Base-by-base conservation (phyloP, 2,888 invertebrate species). In the Spilosoma lubricipeda region DNA sequence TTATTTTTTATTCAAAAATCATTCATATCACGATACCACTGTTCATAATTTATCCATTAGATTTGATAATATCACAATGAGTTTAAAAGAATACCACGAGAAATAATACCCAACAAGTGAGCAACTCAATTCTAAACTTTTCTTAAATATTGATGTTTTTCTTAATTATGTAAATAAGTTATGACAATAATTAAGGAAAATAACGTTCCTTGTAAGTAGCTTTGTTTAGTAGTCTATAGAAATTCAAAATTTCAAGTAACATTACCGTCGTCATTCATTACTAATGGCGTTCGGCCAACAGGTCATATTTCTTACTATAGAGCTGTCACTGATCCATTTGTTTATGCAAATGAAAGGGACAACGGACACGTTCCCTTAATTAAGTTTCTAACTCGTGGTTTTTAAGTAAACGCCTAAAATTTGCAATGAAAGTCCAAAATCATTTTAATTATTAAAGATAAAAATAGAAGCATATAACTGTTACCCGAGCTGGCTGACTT, bases 351-450 rank as follows among this genome's bases (percentile, higher is more conserved):
- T 68, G 59, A 67, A 73, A 71, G 39, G 23, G 42, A 78, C 73
- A 71, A 72, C 71, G 75, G 64, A 63, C 56, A 56, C 71, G 67
- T 75, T 78, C 69, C 69, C 78, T 82, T 75, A 78, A 82, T 73
- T 77, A 69, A 36, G 52, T 48, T 71, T 48, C 20, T 65, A 71
- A 52, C n/a, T 36, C n/a, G n/a, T 52, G n/a, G 33, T 23, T 48
- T 67, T 67, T 48, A 67, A 48, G 67, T 33, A 67, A 48, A 67
- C 15, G n/a, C 18, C 15, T 15, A 36, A 52, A 52, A 52, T n/a
- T 69, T 56, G 15, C 20, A 7, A 18, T 36, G n/a, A 15, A 52
- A 30, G 59, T 27, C 5, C 13, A 59, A 13, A 56, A n/a, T 23
- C 23, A 56, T 56, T 11, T n/a, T n/a, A n/a, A 11, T 13, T 9